Evolutionary conservation across 2,888 invertebrate species (phyloP).

Genomic region (Pemphredon lugubris): DNA sequence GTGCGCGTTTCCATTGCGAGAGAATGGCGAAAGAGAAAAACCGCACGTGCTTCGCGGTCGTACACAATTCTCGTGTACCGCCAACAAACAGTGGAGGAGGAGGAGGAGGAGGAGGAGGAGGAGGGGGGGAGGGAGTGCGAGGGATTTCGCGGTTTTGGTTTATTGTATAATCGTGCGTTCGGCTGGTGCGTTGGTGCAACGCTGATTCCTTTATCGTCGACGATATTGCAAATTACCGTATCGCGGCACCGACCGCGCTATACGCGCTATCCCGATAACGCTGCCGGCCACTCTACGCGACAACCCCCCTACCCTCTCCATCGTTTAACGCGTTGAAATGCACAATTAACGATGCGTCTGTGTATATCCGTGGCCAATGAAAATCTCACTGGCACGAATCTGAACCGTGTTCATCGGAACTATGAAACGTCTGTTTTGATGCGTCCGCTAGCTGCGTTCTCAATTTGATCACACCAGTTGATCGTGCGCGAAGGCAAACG

Average conservation of each 20-base stretch:
- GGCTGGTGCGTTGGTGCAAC: slow-evolving; percentile 60
- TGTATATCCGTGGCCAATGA: slow-evolving; percentile 13
- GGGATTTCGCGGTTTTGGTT: slow-evolving; percentile 74
- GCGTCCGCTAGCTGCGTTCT: no score
- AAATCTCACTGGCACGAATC: slow-evolving; percentile 7
- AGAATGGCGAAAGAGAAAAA: slow-evolving; percentile 63
- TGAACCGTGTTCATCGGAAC: not conserved
- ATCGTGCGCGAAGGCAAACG: no score
- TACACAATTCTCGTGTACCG: slow-evolving; percentile 61
- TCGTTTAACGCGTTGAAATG: slow-evolving; percentile 63
- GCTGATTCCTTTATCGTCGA: slow-evolving; percentile 74
- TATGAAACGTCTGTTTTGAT: slow-evolving; percentile 1
- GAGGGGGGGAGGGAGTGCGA: no score
- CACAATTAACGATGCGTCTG: slow-evolving; percentile 52
- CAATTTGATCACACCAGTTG: no score
- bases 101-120: no score
- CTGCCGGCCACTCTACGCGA: no score
- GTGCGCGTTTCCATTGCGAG: slow-evolving; percentile 32
- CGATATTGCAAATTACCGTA: slow-evolving; percentile 76
- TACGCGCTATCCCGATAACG: slow-evolving; percentile 51
- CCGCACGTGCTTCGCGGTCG: slow-evolving; percentile 69
- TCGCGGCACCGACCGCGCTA: slow-evolving; percentile 51
- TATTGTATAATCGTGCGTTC: slow-evolving; percentile 74
- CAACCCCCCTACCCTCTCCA: no score
- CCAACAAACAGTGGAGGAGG: no score